A percentile compares a stretch with the other conserved stretches of the same genome.
phyloP scores from a whole-genome alignment of 1,140 invertebrate species.

The Drosophila lini region DNA sequence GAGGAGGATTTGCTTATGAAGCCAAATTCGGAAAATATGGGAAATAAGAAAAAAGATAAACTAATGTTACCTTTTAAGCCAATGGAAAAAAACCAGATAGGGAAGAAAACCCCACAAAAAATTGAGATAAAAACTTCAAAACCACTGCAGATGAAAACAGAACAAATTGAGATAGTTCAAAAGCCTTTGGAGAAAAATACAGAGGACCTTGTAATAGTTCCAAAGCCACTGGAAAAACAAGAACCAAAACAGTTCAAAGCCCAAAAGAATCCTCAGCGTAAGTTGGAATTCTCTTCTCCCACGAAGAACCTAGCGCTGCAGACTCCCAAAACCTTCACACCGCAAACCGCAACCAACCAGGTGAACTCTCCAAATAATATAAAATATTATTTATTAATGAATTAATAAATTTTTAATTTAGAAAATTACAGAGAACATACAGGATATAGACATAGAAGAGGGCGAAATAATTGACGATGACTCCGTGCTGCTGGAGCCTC shows the following conservation, averaged over 20 bases:
- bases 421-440: background rate
- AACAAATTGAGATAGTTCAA: background rate
- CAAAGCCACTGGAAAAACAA: background rate
- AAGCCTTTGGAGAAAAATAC: background rate
- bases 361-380: conserved; percentile 1
- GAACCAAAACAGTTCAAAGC: conserved; percentile 3
- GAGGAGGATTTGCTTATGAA: background rate
- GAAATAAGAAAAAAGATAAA: too few species aligned
- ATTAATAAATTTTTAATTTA: background rate
- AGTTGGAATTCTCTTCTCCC: conserved; percentile 25
- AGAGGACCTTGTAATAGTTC: conserved; percentile 2
- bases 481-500: conserved; percentile 30
- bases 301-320: background rate
- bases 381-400: background rate
- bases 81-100: too few species aligned
- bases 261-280: conserved; percentile 14
- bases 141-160: too few species aligned
- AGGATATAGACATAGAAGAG: conserved; percentile 43
- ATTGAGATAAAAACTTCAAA: background rate
- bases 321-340: conserved; percentile 29
- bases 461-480: conserved; percentile 64
- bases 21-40: background rate
- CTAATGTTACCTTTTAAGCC: too few species aligned
- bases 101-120: too few species aligned
- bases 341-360: conserved; percentile 9